A percentile compares a stretch with the other conserved stretches of the same genome.
Conservation (phyloP, 2,797 vertebrate species). For the Galaxias olidus region DNA sequence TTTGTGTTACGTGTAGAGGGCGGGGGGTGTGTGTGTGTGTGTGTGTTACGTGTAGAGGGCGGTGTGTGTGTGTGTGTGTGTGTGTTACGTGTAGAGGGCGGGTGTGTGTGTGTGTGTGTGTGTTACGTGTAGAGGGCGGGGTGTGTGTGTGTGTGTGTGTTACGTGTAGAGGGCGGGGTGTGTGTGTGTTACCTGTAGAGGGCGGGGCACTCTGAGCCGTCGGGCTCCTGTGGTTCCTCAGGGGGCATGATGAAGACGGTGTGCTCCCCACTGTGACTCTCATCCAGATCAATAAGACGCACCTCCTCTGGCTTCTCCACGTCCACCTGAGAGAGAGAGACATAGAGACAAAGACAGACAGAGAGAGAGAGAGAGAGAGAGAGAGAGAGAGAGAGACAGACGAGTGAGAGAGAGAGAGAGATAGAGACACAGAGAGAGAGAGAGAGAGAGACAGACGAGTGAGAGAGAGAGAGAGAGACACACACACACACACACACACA, state of each 20-base stretch:
- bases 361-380: neutral
- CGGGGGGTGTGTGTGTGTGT: neutral
- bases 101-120: constrained; percentile 3
- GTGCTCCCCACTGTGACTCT: constrained; percentile 88
- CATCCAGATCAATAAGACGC: constrained; percentile 86
- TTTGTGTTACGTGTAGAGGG: no score
- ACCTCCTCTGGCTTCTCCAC: constrained; percentile 87
- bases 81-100: neutral
- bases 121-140: no score
- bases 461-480: neutral
- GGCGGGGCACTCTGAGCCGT: constrained; percentile 78
- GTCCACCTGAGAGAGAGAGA: constrained; percentile 74
- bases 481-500: neutral
- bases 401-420: neutral
- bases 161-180: no score
- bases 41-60: neutral
- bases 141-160: constrained; percentile 2
- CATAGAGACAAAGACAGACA: neutral
- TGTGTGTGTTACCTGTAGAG: constrained; percentile 76
- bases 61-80: neutral
- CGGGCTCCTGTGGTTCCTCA: constrained; percentile 80
- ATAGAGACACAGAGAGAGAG: neutral
- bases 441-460: neutral
- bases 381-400: neutral
- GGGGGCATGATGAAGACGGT: constrained; percentile 95